phyloP scores from a whole-genome alignment of 2,113 vertebrate species.

The Morone saxatilis region DNA sequence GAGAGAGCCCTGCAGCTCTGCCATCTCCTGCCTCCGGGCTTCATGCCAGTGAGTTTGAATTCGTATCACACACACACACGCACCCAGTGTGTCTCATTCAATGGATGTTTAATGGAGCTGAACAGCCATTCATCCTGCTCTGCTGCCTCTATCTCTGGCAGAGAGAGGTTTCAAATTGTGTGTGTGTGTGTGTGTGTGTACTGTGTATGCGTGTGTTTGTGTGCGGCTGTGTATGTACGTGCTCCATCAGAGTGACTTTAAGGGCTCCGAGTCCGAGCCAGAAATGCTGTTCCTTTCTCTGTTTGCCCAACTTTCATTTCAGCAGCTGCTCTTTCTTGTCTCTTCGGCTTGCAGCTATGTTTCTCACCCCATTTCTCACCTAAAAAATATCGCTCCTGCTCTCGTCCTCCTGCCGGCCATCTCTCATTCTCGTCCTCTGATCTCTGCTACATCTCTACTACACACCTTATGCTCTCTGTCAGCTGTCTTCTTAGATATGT shows the following conservation, averaged over 20 bases:
- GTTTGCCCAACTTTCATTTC: slow-evolving; percentile 61
- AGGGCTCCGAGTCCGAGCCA: slow-evolving; percentile 57
- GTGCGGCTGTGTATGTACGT: slow-evolving; percentile 14
- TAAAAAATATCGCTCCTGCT: slow-evolving; percentile 38
- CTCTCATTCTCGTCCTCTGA: slow-evolving; percentile 56
- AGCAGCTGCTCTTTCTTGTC: slow-evolving; percentile 59
- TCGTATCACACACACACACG: slow-evolving; percentile 46
- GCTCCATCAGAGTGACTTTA: slow-evolving; percentile 68
- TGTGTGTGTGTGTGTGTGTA: slow-evolving; percentile 43
- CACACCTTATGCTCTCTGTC: slow-evolving; percentile 55
- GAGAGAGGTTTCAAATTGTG: slow-evolving; percentile 54
- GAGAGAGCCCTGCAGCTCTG: slow-evolving; percentile 87
- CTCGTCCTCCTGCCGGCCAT: slow-evolving; percentile 23
- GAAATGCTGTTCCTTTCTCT: slow-evolving; percentile 57
- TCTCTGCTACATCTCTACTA: slow-evolving; percentile 50
- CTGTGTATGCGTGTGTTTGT: slow-evolving; percentile 4
- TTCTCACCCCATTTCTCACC: slow-evolving; percentile 48
- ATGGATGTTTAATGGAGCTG: slow-evolving; percentile 77
- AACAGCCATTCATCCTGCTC: slow-evolving; percentile 78
- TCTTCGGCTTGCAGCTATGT: slow-evolving; percentile 39
- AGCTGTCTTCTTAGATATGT: slow-evolving; percentile 58
- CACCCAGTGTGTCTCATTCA: slow-evolving; percentile 61
- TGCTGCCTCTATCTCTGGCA: slow-evolving; percentile 60
- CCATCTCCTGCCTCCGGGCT: slow-evolving; percentile 88
- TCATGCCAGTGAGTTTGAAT: slow-evolving; percentile 85